Percentiles rank a stretch among this genome's conserved stretches.
These are phyloP conservation scores for Allygus modestus DNA, from an alignment of 2,888 invertebrate genomes.

Conservation along the genomic window DNA sequence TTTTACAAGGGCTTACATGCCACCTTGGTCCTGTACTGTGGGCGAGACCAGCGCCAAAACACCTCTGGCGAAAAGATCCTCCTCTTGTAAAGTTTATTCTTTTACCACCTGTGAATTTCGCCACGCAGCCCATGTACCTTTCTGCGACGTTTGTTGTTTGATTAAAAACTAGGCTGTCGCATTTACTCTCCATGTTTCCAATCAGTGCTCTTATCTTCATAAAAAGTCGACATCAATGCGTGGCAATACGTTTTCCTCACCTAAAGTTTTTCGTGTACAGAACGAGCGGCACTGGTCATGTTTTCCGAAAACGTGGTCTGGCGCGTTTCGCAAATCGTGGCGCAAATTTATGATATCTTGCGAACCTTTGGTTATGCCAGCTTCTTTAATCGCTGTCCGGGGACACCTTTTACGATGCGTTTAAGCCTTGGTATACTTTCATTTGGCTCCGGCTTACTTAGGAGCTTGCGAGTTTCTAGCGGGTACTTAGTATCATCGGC, in stretches of 20 bases:
- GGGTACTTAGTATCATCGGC: conserved; percentile 26
- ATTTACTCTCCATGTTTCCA: neutral
- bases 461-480: conserved; percentile 1
- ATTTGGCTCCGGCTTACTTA: neutral
- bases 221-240: too few relatives aligned
- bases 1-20: too few relatives aligned
- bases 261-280: neutral
- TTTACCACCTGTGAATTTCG: too few relatives aligned
- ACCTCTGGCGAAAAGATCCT: too few relatives aligned
- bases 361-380: neutral
- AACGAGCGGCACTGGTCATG: too few relatives aligned
- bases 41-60: too few relatives aligned
- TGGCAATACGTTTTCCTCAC: too few relatives aligned
- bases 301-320: neutral
- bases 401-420: too few relatives aligned
- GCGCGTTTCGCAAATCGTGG: neutral
- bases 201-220: neutral
- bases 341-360: neutral
- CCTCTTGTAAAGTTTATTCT: too few relatives aligned
- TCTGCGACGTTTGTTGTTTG: neutral
- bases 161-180: neutral
- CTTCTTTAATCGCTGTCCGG: conserved; percentile 44
- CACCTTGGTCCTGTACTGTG: too few relatives aligned
- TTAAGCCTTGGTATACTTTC: neutral
- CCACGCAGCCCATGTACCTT: too few relatives aligned